Conservation (phyloP, 2,113 vertebrate species). For the Semnornis frantzii region DNA sequence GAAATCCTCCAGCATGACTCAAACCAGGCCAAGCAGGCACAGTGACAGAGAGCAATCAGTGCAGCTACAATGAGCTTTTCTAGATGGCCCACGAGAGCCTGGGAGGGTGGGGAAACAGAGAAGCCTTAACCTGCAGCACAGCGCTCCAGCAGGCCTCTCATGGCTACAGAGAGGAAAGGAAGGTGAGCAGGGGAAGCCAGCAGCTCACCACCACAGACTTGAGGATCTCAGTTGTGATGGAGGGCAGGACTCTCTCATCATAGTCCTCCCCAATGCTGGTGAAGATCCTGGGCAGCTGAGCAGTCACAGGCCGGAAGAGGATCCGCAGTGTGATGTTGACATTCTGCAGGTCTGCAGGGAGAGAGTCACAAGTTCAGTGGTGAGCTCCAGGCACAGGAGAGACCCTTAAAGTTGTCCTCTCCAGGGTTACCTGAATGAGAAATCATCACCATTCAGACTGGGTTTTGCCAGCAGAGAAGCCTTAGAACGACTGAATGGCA, state of each 20-base stretch:
- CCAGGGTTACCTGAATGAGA: too few species aligned
- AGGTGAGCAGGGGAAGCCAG: neutral
- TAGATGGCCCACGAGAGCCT: neutral
- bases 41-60: neutral
- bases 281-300: constrained; percentile 91
- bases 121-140: accelerated
- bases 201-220: constrained; percentile 82
- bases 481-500: too few species aligned
- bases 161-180: neutral
- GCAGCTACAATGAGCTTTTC: neutral
- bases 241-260: constrained; percentile 94
- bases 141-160: accelerated
- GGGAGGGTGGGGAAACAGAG: neutral
- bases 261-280: constrained; percentile 98
- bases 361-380: accelerated
- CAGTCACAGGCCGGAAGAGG: constrained; percentile 89
- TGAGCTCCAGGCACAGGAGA: neutral
- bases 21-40: neutral
- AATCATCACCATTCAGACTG: neutral
- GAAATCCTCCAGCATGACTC: neutral
- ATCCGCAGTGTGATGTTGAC: constrained; percentile 97
- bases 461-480: too few species aligned
- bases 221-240: constrained; percentile 89
- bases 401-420: neutral
- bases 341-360: constrained; percentile 92